A percentile compares a stretch with the other conserved stretches of the same genome.
These are phyloP conservation scores for Opisthograptis luteolata DNA, from an alignment of 2,888 invertebrate species.

Conservation along the genomic window DNA sequence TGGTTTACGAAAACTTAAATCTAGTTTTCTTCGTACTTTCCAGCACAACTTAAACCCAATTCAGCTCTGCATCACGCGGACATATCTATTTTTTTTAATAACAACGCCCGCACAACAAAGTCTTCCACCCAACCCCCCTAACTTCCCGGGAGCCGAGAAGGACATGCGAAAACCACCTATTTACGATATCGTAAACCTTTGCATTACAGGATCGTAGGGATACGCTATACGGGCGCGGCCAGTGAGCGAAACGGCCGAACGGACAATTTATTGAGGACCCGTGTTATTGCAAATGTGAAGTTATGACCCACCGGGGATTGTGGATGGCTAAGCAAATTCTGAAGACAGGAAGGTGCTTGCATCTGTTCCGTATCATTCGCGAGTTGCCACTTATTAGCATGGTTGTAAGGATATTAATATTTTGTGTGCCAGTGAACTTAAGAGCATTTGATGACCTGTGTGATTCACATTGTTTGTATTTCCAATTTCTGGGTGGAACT, in stretches of 20 bases:
- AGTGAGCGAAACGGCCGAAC: conserved; percentile 17
- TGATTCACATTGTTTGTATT: no score
- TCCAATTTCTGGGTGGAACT: no score
- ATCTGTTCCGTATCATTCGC: background rate
- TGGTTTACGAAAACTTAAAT: no score
- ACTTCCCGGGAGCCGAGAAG: background rate
- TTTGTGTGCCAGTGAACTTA: no score
- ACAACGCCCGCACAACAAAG: background rate
- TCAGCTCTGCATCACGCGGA: no score
- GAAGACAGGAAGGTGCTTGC: conserved; percentile 4
- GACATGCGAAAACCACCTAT: conserved; percentile 21
- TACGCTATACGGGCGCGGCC: background rate
- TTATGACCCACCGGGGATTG: conserved; percentile 13
- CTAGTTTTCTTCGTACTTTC: no score
- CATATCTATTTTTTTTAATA: background rate
- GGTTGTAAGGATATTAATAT: background rate
- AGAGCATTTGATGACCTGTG: no score
- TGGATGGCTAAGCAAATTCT: conserved; percentile 4
- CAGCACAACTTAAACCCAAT: no score
- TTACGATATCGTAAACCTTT: conserved; percentile 32
- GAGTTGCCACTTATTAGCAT: background rate
- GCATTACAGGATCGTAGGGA: conserved; percentile 21
- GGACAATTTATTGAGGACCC: conserved; percentile 19
- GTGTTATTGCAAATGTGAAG: conserved; percentile 20
- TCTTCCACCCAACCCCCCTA: background rate